Evolutionary conservation across 2,888 invertebrate genomes (phyloP), one percentile per base, ranked within the genome.

Genomic region (Melangyna quadrimaculata): DNA sequence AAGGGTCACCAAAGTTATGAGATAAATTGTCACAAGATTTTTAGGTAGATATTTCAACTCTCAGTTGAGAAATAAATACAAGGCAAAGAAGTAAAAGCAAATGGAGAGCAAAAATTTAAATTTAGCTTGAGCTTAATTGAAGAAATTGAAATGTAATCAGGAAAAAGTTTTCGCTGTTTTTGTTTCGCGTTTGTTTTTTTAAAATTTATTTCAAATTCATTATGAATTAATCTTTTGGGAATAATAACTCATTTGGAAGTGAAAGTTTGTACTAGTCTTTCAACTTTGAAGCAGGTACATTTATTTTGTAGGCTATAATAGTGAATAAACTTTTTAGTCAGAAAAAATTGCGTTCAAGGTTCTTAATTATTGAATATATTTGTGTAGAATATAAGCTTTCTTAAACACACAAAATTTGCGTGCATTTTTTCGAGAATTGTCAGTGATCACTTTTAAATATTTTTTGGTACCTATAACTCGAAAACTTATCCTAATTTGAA

Each of bases 1-100:
- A 59, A 75, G 75, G 81, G 86, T 86, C 77, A 86, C 69, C 61
- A 55, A 81, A 81, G 86, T 81, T 86, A 78, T 80, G 86, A 86
- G 57, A 78, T 78, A 81, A 81, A 86, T 81, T 81, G 67, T 86
- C 69, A 69, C 59, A 74, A 53, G 69, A 71, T 65, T 75, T 75
- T 65, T 22, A 40, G 43, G 14, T 27, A 14, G 45, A 45, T 51
- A 40, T 29, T 32, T 32, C 61, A 45, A 61, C 53, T 51, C n/a
- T 51, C 8, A 27, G 8, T n/a, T n/a, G n/a, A n/a, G n/a, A n/a
- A n/a, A n/a, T n/a, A n/a, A n/a, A n/a, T n/a, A n/a, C n/a, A n/a
- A n/a, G n/a, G n/a, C n/a, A 51, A 51, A 51, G 0, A 12, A 22
- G 10, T 4, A 22, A 48, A 27, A 8, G 6, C 51, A 12, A 9